A percentile compares a stretch with the other conserved stretches of the same genome.
phyloP scores from a whole-genome alignment of 2,797 vertebrate species.

The Characodon lateralis region DNA sequence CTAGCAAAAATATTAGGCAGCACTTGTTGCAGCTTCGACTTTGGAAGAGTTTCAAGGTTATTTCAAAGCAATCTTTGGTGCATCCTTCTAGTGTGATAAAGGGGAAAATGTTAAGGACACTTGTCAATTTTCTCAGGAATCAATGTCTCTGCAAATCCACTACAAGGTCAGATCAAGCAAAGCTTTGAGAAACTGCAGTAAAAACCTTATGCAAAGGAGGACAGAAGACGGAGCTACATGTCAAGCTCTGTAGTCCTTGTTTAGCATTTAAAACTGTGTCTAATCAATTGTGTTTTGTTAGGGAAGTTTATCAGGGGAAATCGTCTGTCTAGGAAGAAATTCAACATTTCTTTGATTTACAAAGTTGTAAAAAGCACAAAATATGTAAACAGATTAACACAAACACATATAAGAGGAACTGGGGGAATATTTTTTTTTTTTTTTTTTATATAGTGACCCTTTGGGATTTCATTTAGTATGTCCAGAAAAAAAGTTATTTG shows the following conservation, averaged over 20 bases:
- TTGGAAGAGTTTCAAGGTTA: neutral
- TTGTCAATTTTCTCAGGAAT: neutral
- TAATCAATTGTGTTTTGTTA: neutral
- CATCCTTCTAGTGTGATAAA: neutral
- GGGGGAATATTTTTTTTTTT: no score
- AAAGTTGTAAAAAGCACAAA: neutral
- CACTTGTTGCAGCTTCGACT: neutral
- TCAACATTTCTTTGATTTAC: neutral
- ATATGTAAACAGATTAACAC: neutral
- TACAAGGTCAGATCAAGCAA: neutral
- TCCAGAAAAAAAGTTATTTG: no score
- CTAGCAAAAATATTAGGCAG: neutral
- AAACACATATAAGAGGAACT: no score
- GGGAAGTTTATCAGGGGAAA: neutral
- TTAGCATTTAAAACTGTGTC: neutral
- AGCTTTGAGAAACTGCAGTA: neutral
- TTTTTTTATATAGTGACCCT: no score
- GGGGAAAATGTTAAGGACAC: neutral
- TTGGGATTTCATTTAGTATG: no score
- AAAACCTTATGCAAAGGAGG: neutral
- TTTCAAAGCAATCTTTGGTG: neutral
- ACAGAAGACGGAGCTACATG: neutral
- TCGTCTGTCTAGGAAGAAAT: neutral
- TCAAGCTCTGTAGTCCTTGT: neutral
- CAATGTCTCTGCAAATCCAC: slow-evolving; percentile 1